phyloP scores from a whole-genome alignment of 2,113 vertebrate genomes.

The Thinocorus orbignyianus region DNA sequence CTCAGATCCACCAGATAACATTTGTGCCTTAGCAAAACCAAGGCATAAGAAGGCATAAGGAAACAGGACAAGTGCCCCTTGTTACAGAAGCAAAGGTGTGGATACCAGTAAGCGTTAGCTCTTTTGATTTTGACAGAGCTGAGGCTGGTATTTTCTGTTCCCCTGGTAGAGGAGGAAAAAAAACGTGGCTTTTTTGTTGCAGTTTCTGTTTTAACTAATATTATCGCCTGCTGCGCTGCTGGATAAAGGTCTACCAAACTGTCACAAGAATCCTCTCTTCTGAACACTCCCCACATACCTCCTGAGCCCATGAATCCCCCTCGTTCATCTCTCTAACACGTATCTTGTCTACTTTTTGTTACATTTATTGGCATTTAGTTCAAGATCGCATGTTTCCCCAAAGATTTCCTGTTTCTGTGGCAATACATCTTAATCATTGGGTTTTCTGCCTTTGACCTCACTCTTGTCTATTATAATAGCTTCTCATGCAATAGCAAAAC shows the following conservation, averaged over 20 bases:
- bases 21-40: background rate
- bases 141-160: background rate
- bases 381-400: background rate
- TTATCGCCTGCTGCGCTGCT: background rate
- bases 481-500: background rate
- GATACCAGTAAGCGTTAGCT: too few relatives aligned
- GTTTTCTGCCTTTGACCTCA: background rate
- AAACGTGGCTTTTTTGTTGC: background rate
- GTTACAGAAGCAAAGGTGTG: background rate
- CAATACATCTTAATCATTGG: background rate
- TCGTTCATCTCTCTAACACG: background rate
- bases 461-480: background rate
- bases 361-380: constrained; percentile 29
- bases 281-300: background rate
- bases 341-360: background rate
- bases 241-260: background rate
- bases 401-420: constrained; percentile 11
- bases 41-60: background rate
- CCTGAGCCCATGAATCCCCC: background rate
- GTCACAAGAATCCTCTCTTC: background rate
- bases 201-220: background rate
- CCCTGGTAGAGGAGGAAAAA: background rate
- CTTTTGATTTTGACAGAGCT: background rate
- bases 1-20: background rate
- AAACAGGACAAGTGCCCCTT: background rate